Base-by-base conservation (phyloP, 2,888 invertebrate species). In the Epistrophella euchroma region DNA sequence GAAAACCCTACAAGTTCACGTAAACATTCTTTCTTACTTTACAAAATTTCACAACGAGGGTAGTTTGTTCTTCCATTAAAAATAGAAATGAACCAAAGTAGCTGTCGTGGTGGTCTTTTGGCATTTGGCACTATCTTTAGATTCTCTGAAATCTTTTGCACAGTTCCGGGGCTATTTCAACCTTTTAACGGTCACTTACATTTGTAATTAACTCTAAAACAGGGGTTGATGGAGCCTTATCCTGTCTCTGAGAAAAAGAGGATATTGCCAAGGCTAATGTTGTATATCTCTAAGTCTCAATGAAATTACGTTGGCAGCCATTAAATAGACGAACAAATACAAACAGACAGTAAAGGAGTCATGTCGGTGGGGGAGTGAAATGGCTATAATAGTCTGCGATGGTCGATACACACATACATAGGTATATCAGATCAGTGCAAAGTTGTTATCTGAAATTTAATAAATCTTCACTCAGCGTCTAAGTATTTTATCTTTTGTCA, bases 21-120 rank as follows among this genome's bases (percentile, higher is more conserved):
- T 80, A 71, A 85, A 17, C 35, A 56, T 62, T 58, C 62, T 40
- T 40, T 50, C 6, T 32, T 22, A 9, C 15, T 13, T 11, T 40
- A 19, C 17, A 62, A 15, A 52, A 52, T 52, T 52, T 52, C 50
- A 15, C 4, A 28, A 52, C 25, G 7, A 52, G 52, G 25, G 52
- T 52, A 28, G 52, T 52, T 52, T 52, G 25, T 25, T 4, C 35
- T 28, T 28, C 58, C 72, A 68, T 56, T 50, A 66, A 45, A 58
- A 52, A 43, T 88, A 68, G 90, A 90, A 89, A 89, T 90, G 89
- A 89, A 89, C 89, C 89, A 90, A 89, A 90, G 88, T 88, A 88
- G 89, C 50, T 66, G 74, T 37, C 73, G 47, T 47, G 66, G 35
- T 37, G 19, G 50, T 32, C 66, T 50, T 45, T 43, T 35, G 66